Percentiles rank a stretch among this genome's conserved stretches.
These are phyloP conservation scores for Phrynosoma blainvillii DNA, from an alignment of 2,113 vertebrate genomes.

Conservation along the genomic window DNA sequence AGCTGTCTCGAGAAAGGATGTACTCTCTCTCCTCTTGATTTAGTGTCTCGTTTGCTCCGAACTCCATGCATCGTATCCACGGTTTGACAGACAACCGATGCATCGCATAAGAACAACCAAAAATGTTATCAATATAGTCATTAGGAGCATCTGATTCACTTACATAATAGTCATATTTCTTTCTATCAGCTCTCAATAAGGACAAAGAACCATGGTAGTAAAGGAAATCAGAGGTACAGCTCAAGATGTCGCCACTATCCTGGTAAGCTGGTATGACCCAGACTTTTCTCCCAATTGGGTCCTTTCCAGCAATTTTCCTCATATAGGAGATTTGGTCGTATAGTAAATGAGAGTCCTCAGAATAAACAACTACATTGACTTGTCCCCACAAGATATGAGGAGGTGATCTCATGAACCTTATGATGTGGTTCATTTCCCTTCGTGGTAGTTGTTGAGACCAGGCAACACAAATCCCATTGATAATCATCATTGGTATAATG, in stretches of 20 bases:
- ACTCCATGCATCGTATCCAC: background rate
- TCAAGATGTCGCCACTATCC: background rate
- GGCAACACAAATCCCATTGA: slow-evolving; percentile 3
- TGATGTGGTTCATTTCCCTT: too few relatives aligned
- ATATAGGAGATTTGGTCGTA: background rate
- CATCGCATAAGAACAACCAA: background rate
- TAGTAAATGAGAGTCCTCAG: background rate
- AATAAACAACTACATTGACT: slow-evolving; percentile 1
- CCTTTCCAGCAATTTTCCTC: background rate
- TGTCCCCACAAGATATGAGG: background rate
- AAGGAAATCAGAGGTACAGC: rapidly evolving
- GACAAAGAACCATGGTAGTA: background rate
- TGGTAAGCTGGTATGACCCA: slow-evolving; percentile 2
- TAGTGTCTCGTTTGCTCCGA: background rate
- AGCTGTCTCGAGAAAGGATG: background rate
- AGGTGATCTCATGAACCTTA: too few relatives aligned
- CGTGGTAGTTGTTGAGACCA: background rate
- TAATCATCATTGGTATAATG: background rate
- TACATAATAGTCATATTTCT: background rate
- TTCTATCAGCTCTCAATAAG: background rate
- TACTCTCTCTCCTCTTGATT: background rate
- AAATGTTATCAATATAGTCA: background rate
- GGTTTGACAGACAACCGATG: background rate
- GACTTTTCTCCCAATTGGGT: background rate
- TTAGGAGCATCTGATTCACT: background rate